Evolutionary conservation across 2,888 invertebrate genomes (phyloP).

Genomic region (Agonopterix heracliana): DNA sequence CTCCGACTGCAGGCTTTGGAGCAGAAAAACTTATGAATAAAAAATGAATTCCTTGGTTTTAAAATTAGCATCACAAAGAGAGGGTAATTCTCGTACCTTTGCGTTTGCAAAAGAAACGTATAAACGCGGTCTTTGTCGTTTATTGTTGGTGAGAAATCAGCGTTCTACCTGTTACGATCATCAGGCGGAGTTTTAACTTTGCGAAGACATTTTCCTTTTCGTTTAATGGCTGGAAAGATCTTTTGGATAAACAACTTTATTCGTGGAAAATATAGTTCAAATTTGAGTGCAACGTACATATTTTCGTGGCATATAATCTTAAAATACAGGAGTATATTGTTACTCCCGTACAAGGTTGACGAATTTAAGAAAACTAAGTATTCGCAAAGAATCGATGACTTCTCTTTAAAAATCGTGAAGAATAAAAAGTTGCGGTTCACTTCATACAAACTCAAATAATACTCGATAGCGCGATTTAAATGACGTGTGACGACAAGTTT

Average conservation of each 20-base stretch:
- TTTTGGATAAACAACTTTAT: not conserved
- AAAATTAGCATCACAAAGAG: conserved; percentile 75
- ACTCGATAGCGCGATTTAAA: too few relatives aligned
- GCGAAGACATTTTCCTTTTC: not conserved
- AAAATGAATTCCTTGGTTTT: conserved; percentile 75
- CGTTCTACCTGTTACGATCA: conserved; percentile 30
- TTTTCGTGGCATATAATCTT: not conserved
- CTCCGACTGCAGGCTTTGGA: conserved; percentile 66
- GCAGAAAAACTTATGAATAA: conserved; percentile 76
- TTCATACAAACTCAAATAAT: too few relatives aligned
- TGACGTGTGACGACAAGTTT: too few relatives aligned
- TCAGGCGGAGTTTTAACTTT: conserved; percentile 7
- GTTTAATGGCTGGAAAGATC: not conserved
- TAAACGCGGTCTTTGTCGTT: conserved; percentile 60
- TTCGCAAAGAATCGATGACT: too few relatives aligned
- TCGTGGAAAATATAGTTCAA: too few relatives aligned
- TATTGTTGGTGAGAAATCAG: conserved; percentile 61
- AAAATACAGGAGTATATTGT: too few relatives aligned
- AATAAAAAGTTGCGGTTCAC: too few relatives aligned
- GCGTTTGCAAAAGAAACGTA: conserved; percentile 63
- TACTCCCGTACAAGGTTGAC: too few relatives aligned
- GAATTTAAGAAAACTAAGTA: too few relatives aligned
- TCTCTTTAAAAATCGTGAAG: too few relatives aligned
- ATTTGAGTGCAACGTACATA: not conserved
- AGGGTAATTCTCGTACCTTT: conserved; percentile 71